Base-by-base conservation (phyloP, 2,888 invertebrate genomes). In the Ditylenchus weischeri region DNA sequence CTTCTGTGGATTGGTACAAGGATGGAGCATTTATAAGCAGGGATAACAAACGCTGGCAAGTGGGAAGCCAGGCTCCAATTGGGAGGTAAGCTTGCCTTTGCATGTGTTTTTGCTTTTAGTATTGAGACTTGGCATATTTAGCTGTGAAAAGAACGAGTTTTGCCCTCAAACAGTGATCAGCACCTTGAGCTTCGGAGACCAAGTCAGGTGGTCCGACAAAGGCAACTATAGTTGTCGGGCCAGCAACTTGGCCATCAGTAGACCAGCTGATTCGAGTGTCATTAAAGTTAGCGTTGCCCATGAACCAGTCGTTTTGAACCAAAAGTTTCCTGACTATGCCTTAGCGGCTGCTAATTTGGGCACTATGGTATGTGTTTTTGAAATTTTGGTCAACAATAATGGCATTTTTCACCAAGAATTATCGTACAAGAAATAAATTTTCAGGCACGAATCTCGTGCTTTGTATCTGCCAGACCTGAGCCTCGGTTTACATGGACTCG, bases 141-240 rank as follows among this genome's bases (percentile, higher is more conserved):
- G 74, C 48, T 80, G 79, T 61, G 57, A 66, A 6, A 65, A 71
- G 6, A 65, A 69, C 11, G 78, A 79, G 54, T 73, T 63, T 54
- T 73, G 73, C 29, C 57, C 69, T 4, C 76, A 73, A 50, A 69
- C 73, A 11, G 76, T 78, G 51, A 69, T 72, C 0, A 70, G 78
- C 36, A 70, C 72, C 10, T 69, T 82, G 11, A 57, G 63, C 36
- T 75, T 80, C 50, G 57, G 63, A 8, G 68, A 72, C 23, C 68
- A 73, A 75, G 91, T 93, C n/a, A 90, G 89, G 6, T 89, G 91
- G 83, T 89, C 89, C 66, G 92, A 93, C 84, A 91, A 92, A 79
- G 93, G 93, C 36, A 93, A 93, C 85, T 94, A 93, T 85, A 91
- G 92, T 0, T 94, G 94, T 84, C 89, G 90, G 80, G 93, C 93